Base-by-base conservation (phyloP, 2,888 invertebrate genomes). In the Autographa gamma region DNA sequence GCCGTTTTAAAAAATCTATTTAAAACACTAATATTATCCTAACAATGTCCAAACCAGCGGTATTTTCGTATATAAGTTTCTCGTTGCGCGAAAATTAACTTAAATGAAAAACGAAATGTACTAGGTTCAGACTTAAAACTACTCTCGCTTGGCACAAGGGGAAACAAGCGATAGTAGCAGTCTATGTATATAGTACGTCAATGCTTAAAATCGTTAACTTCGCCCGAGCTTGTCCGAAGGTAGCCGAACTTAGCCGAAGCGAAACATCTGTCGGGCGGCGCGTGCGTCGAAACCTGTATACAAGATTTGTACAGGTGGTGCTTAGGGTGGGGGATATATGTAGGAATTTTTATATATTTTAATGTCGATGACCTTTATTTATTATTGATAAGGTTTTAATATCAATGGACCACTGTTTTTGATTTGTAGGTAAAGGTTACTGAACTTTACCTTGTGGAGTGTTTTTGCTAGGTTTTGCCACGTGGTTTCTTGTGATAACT, bases 251-350 rank as follows among this genome's bases (percentile, higher is more conserved):
- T 5, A 14, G 25, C 81, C 88, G 88, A 88, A 43, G 74, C 63
- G 63, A 79, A 82, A 87, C 88, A 88, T 88, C 89, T 88, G 88
- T 86, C 88, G 82, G 68, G 69, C 85, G 85, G 84, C 86, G 88
- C 87, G 88, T 83, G 86, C 85, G 86, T 74, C 77, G 73, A 48
- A 85, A 85, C 85, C 83, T 84, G 86, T 84, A 82, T 74, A 71
- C 59, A 65, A 77, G 80, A 85, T 86, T 86, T 86, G 86, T 82
- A 85, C 86, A 86, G 86, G 86, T 86, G 87, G 82, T 77, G 73
- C 7, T 34, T 66, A 43, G 87, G 87, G 83, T 16, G 81, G 82
- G 65, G 63, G 65, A 60, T 72, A 71, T 74, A 74, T 81, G 62
- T 73, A 65, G 80, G 77, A 82, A 77, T 80, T 79, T 79, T 76